Conservation (phyloP, 2,888 invertebrate species). For the Aquatica leii region DNA sequence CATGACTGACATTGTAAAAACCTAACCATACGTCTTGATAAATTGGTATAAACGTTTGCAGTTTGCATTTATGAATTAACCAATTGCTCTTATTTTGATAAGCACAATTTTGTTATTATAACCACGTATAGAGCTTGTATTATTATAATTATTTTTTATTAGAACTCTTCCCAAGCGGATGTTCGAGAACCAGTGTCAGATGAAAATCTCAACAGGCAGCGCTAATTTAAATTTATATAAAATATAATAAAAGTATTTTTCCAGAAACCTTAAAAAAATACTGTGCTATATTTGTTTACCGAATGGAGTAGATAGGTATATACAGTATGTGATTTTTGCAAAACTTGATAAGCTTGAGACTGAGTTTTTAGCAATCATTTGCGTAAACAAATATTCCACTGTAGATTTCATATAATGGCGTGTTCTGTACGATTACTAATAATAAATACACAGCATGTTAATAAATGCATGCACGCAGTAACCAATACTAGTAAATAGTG, state of each 20-base stretch:
- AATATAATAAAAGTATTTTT: constrained; percentile 9
- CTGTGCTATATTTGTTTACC: constrained; percentile 23
- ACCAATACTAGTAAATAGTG: constrained; percentile 24
- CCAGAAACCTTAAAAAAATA: background rate
- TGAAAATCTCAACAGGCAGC: constrained; percentile 77
- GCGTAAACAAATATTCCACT: constrained; percentile 30
- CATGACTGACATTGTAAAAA: too few relatives aligned
- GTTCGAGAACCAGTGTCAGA: constrained; percentile 68
- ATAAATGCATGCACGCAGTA: constrained; percentile 29
- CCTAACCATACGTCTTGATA: too few relatives aligned
- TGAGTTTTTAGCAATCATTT: constrained; percentile 16
- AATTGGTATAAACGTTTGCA: too few relatives aligned
- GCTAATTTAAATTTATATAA: constrained; percentile 55
- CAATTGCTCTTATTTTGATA: too few relatives aligned
- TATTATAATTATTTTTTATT: constrained; percentile 56
- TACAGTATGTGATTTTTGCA: constrained; percentile 1
- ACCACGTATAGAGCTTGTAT: constrained; percentile 1
- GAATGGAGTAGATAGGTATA: constrained; percentile 15
- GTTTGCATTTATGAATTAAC: too few relatives aligned
- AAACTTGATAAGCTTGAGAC: constrained; percentile 3
- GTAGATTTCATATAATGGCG: constrained; percentile 17
- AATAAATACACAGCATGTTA: constrained; percentile 20
- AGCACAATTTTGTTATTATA: too few relatives aligned
- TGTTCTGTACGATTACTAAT: constrained; percentile 22
- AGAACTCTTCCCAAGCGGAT: constrained; percentile 70